Evolutionary conservation across 35 echinoderm and acorn worm species (phyloP).

Genomic region (Lytechinus pictus): DNA sequence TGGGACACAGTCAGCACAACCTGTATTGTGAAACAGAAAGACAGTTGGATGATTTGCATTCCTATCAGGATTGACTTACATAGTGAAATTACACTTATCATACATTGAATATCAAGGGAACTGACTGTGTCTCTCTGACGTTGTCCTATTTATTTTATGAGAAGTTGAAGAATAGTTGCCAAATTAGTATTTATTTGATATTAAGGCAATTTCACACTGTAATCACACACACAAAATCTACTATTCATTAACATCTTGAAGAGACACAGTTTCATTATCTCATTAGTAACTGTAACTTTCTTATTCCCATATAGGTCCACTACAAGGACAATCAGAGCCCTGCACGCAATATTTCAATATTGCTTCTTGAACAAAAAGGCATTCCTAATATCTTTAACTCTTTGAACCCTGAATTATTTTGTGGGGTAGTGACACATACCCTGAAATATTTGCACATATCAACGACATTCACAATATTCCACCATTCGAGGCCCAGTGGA

Average conservation of each 20-base stretch:
- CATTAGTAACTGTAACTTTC: too few relatives aligned
- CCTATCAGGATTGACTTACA: not conserved
- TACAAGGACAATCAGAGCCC: too few relatives aligned
- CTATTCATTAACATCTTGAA: not conserved
- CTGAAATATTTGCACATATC: too few relatives aligned
- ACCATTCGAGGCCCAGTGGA: too few relatives aligned
- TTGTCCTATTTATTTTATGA: not conserved
- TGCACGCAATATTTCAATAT: too few relatives aligned
- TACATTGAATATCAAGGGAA: not conserved
- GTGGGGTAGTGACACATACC: too few relatives aligned
- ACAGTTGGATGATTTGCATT: not conserved
- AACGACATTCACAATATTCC: too few relatives aligned
- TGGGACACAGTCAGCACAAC: constrained; percentile 94
- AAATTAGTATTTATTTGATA: not conserved
- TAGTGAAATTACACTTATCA: not conserved
- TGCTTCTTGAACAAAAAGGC: too few relatives aligned
- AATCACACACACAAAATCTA: not conserved
- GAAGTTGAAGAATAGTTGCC: not conserved
- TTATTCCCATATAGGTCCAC: too few relatives aligned
- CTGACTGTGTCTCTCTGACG: not conserved
- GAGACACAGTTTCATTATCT: too few relatives aligned
- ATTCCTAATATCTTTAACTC: too few relatives aligned
- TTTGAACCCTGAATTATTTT: too few relatives aligned
- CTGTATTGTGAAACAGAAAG: constrained; percentile 40
- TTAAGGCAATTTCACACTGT: not conserved